Percentiles rank a stretch among this genome's conserved stretches.
phyloP scores from a whole-genome alignment of 2,113 vertebrate species.

The Terrapene triunguis region DNA sequence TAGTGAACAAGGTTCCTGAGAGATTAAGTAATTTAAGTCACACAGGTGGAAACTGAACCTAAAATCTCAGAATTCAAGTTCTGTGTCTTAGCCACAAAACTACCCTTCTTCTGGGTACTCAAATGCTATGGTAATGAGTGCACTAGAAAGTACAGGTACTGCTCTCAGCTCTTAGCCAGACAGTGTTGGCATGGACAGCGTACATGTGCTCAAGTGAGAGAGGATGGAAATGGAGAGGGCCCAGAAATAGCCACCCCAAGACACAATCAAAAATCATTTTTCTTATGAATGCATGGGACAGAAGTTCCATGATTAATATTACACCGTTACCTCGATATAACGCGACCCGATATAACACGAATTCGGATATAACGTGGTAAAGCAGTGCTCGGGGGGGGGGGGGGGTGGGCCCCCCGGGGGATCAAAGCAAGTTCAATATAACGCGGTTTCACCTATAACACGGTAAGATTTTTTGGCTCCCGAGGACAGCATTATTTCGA shows the following conservation, averaged over 20 bases:
- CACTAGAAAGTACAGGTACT: not conserved
- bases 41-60: not conserved
- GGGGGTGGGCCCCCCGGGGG: too few species aligned
- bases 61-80: not conserved
- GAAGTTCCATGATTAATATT: constrained; percentile 64
- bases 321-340: too few species aligned
- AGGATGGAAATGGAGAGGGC: not conserved
- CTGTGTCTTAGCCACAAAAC: not conserved
- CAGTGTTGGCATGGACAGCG: not conserved
- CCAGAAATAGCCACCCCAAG: not conserved
- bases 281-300: not conserved
- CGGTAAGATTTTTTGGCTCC: too few species aligned
- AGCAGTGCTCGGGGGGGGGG: too few species aligned
- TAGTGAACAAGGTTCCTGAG: not conserved
- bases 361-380: too few species aligned
- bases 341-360: too few species aligned
- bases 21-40: not conserved
- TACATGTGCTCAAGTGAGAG: not conserved
- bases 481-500: too few species aligned
- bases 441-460: too few species aligned
- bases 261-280: constrained; percentile 21
- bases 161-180: not conserved
- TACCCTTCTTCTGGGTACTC: not conserved
- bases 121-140: not conserved
- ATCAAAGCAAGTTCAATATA: too few species aligned